A percentile compares a stretch with the other conserved stretches of the same genome.
phyloP scores from a whole-genome alignment of 2,888 invertebrate species.

The Philaethria dido region DNA sequence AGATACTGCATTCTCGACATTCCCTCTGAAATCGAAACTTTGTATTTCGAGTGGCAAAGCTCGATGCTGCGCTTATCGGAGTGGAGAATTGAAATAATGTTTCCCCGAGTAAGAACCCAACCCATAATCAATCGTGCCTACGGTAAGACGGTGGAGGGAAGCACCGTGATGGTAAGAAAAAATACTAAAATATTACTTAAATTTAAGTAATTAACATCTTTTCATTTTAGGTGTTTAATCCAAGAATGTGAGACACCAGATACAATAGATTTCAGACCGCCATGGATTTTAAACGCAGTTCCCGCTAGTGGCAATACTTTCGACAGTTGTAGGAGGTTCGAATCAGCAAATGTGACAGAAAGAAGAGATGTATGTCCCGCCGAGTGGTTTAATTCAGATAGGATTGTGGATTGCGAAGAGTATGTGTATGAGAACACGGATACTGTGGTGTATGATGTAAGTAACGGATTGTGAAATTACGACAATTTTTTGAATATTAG shows the following conservation, averaged over 20 bases:
- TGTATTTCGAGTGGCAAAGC: too few relatives aligned
- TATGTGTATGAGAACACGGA: constrained; percentile 62
- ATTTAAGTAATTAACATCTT: too few relatives aligned
- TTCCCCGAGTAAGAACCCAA: too few relatives aligned
- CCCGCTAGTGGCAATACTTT: constrained; percentile 60
- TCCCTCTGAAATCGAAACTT: too few relatives aligned
- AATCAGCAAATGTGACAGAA: constrained; percentile 35
- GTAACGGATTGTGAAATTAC: constrained; percentile 44
- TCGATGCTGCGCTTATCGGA: too few relatives aligned
- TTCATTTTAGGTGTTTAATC: constrained; percentile 56
- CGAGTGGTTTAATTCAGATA: constrained; percentile 55
- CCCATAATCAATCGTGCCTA: too few relatives aligned
- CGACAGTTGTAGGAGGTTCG: constrained; percentile 76
- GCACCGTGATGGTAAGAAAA: too few relatives aligned
- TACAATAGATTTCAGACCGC: constrained; percentile 57
- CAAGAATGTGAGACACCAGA: constrained; percentile 58
- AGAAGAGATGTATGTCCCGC: constrained; percentile 55
- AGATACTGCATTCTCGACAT: too few relatives aligned
- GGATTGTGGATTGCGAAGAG: constrained; percentile 53
- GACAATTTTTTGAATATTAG: neutral
- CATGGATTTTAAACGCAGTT: constrained; percentile 75
- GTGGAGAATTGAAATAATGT: too few relatives aligned
- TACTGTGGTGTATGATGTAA: constrained; percentile 69
- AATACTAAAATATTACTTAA: too few relatives aligned
- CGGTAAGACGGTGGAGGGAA: too few relatives aligned